These are phyloP conservation scores for Alces alces DNA, from an alignment of 2,113 vertebrate genomes.

Conservation along the genomic window DNA sequence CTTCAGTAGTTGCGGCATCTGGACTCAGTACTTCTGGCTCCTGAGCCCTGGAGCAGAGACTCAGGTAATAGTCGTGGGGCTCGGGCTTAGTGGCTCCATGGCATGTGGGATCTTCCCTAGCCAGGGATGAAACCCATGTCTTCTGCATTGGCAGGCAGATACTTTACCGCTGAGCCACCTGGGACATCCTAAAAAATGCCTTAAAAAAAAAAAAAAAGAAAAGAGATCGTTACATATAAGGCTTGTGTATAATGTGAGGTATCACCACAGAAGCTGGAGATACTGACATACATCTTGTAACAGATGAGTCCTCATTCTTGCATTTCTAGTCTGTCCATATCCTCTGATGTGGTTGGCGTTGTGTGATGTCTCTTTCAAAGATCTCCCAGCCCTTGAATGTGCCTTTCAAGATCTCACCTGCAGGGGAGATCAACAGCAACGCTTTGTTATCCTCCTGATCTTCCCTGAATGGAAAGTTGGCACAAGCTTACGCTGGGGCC, in stretches of 20 bases:
- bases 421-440: background rate
- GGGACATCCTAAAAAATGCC: background rate
- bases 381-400: background rate
- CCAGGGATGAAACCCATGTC: background rate
- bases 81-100: accelerated
- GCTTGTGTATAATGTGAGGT: background rate
- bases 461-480: background rate
- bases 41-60: background rate
- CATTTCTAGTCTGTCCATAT: accelerated
- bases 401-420: accelerated
- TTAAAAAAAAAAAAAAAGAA: background rate
- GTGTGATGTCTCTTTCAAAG: accelerated
- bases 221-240: background rate
- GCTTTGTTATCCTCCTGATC: background rate
- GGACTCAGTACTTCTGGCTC: background rate
- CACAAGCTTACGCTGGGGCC: accelerated
- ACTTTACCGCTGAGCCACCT: background rate
- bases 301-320: background rate
- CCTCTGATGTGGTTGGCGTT: accelerated
- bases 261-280: accelerated
- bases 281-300: accelerated
- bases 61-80: background rate
- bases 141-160: background rate
- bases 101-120: background rate
- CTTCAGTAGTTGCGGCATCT: background rate